Percentiles rank a stretch among this genome's conserved stretches.
Evolutionary conservation across 30 jellyfish, hydroid and myxozoan genomes (phyloP).

Genomic region (Aurelia aurita complex sp. Pacific): DNA sequence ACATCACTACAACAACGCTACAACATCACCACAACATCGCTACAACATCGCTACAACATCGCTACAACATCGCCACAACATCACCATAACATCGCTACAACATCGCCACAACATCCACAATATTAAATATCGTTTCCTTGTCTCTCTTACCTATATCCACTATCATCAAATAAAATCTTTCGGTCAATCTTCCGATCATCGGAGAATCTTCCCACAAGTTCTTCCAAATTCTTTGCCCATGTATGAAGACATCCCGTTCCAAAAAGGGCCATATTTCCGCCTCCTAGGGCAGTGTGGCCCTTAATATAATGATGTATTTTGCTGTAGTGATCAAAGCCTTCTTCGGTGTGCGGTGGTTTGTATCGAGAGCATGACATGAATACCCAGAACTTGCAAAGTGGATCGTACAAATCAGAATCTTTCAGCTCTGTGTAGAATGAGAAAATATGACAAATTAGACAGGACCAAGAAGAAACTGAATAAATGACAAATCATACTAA

Average conservation of each 20-base stretch:
- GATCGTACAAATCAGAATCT: slow-evolving; percentile 56
- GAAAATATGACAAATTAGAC: no score
- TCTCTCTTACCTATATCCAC: slow-evolving; percentile 72
- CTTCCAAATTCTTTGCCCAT: slow-evolving; percentile 86
- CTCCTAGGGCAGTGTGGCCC: slow-evolving; percentile 97
- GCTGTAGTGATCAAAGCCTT: slow-evolving; percentile 41
- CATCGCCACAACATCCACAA: no score
- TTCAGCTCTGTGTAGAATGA: slow-evolving; percentile 31
- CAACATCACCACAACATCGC: no score
- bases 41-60: no score
- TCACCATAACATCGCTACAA: no score
- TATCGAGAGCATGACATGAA: slow-evolving; percentile 95
- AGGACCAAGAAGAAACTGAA: no score
- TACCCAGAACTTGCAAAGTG: slow-evolving; percentile 72
- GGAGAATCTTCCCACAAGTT: slow-evolving; percentile 50
- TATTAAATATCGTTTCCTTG: no score
- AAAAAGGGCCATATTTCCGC: slow-evolving; percentile 90
- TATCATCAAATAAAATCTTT: slow-evolving; percentile 78
- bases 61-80: no score
- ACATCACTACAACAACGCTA: no score
- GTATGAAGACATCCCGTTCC: slow-evolving; percentile 96
- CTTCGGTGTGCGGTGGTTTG: slow-evolving; percentile 71
- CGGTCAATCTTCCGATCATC: slow-evolving; percentile 78
- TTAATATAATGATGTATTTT: slow-evolving; percentile 58
- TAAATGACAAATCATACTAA: no score